Conservation (phyloP, 2,888 invertebrate genomes). For the Hypomecis punctinalis region DNA sequence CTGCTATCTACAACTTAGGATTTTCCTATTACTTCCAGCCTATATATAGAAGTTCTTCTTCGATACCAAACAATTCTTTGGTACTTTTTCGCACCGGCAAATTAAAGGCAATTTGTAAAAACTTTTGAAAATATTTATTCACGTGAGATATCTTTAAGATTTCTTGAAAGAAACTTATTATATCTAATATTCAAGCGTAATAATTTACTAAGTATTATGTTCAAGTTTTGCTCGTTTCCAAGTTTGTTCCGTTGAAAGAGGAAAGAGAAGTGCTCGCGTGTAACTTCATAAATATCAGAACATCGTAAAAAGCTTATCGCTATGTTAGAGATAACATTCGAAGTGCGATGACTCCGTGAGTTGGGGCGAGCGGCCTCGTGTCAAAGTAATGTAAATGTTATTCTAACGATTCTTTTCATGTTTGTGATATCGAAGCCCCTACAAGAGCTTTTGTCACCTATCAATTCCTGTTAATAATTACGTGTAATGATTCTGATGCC, state of each 20-base stretch:
- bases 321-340: slow-evolving; percentile 25
- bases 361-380: slow-evolving; percentile 12
- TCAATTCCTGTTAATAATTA: neutral
- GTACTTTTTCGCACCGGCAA: neutral
- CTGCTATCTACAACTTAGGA: neutral
- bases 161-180: slow-evolving; percentile 26
- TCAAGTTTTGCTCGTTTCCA: slow-evolving; percentile 31
- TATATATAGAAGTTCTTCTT: too few species aligned
- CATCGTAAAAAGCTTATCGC: slow-evolving; percentile 33
- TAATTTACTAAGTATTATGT: slow-evolving; percentile 30
- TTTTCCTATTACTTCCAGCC: neutral
- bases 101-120: neutral
- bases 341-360: slow-evolving; percentile 25
- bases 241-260: slow-evolving; percentile 33
- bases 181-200: slow-evolving; percentile 27
- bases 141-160: slow-evolving; percentile 15
- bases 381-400: slow-evolving; percentile 20
- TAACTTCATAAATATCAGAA: slow-evolving; percentile 30
- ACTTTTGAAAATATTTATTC: neutral
- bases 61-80: neutral
- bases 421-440: neutral
- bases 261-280: slow-evolving; percentile 25
- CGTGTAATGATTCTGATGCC: neutral
- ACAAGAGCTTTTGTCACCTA: slow-evolving; percentile 6
- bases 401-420: slow-evolving; percentile 14